Base-by-base conservation (phyloP, 2,888 invertebrate species). In the Pollenia angustigena region DNA sequence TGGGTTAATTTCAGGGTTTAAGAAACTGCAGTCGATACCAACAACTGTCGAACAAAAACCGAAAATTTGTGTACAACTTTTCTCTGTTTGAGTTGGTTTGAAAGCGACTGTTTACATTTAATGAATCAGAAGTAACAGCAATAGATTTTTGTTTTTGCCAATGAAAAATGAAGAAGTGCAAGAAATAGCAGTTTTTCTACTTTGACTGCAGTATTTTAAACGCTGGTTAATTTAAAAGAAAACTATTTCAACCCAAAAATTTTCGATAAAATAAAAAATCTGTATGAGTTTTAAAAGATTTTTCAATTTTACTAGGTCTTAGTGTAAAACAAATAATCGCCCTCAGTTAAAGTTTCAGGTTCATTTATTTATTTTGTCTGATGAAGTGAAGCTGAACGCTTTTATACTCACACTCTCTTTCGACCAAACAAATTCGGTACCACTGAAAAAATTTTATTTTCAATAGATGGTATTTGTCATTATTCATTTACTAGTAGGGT, bases 401-500 rank as follows among this genome's bases (percentile, higher is more conserved):
- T 66, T 48, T 2, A 62, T 32, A 46, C 50, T 32, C 75, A 12
- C 46, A 50, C 14, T 12, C 48, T 12, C 4, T 44, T 18, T 50
- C 23, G 3, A 18, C 8, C 60, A 64, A 32, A 46, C 16, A 68
- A 52, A 68, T 64, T 50, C 79, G 60, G 81, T 78, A 76, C 54
- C 78, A 81, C 76, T 85, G 72, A 81, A 81, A 72, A 80, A 60
- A 76, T 81, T 81, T 82, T 56, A 48, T 72, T 80, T 81, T 75
- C 69, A 74, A 72, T 64, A 50, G 44, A 60, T n/a, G 62, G 64
- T 40, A 66, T 72, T 81, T 76, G 54, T 23, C 50, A 69, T 50
- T 68, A 56, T 18, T 62, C 44, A 14, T 14, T 16, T 9, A 50
- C 42, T 44, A 54, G 10, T 11, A 32, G 32, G 32, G 32, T 32